Conservation (phyloP, 2,888 invertebrate species). For the Cinara cedri region DNA sequence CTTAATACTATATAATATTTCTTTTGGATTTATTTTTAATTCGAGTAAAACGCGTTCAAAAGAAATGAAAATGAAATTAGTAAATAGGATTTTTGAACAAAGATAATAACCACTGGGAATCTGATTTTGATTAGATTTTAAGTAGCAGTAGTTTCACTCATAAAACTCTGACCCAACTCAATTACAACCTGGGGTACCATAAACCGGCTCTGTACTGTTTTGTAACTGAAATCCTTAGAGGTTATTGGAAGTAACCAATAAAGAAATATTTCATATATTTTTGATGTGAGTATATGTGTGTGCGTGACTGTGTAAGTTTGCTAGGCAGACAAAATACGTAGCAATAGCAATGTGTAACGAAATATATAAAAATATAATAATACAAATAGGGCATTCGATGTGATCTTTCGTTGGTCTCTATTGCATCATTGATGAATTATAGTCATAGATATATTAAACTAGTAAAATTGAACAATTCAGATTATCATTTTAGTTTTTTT, state of each 20-base stretch:
- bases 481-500: no score
- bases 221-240: slow-evolving; percentile 30
- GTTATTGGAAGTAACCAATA: neutral
- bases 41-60: neutral
- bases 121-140: slow-evolving; percentile 50
- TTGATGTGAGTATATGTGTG: no score
- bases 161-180: slow-evolving; percentile 43
- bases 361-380: no score
- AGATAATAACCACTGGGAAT: slow-evolving; percentile 40
- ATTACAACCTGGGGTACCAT: slow-evolving; percentile 40
- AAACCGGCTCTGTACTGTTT: slow-evolving; percentile 4
- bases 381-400: no score
- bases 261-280: slow-evolving; percentile 17
- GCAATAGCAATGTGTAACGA: no score
- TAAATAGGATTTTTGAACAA: slow-evolving; percentile 3
- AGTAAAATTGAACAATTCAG: no score
- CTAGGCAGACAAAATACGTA: no score
- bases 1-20: no score
- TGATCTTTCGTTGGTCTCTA: no score
- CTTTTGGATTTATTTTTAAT: neutral
- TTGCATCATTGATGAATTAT: no score
- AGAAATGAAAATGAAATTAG: slow-evolving; percentile 7
- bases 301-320: no score
- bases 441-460: no score
- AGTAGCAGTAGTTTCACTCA: slow-evolving; percentile 34